Evolutionary conservation across 1,140 invertebrate species (phyloP), one percentile per base, ranked within the genome.

Genomic region (Bombus waltoni): DNA sequence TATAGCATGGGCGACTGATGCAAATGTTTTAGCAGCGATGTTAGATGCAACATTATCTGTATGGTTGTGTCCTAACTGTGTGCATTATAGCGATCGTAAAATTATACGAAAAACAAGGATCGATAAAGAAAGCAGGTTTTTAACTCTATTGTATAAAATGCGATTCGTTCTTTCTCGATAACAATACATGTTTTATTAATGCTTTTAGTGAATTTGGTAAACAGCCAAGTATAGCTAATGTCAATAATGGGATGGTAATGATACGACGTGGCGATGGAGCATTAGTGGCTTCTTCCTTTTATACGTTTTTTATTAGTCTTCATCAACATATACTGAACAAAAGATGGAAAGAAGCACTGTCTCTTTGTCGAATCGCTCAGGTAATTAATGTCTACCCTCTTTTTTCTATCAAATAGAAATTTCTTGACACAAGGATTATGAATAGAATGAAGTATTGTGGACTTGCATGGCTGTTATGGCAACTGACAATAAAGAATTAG

Each of bases 381-480:
- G 98, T 97, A 95, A 87, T 78, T 42, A 65, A 40, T 78, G n/a
- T n/a, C 10, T n/a, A 8, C 42, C 40, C 66, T 25, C 42, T 80
- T 82, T 38, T 22, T 44, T 71, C 35, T 9, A 2, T 11, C 18
- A 77, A 47, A 62, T 53, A 25, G 22, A 38, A 35, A 68, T 57
- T 42, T 18, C 22, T 62, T 38, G 77, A 11, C 77, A 83, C 59
- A n/a, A 73, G 81, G 72, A 32, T 70, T 62, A 72, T 42, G 47
- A 83, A 85, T 71, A 97, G 96, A 98, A 98, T 91, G 97, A 98
- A 88, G 97, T 96, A 59, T 94, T 99, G 32, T 99, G 99, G 98
- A 97, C 98, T 2, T 98, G 98, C 91, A 95, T 99, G 86, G 98
- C 98, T 6, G 98, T 98, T 1, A 96, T 99, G 94, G 97, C 98